These are phyloP conservation scores for Pygoscelis adeliae DNA, from an alignment of 2,113 vertebrate species.

Conservation along the genomic window DNA sequence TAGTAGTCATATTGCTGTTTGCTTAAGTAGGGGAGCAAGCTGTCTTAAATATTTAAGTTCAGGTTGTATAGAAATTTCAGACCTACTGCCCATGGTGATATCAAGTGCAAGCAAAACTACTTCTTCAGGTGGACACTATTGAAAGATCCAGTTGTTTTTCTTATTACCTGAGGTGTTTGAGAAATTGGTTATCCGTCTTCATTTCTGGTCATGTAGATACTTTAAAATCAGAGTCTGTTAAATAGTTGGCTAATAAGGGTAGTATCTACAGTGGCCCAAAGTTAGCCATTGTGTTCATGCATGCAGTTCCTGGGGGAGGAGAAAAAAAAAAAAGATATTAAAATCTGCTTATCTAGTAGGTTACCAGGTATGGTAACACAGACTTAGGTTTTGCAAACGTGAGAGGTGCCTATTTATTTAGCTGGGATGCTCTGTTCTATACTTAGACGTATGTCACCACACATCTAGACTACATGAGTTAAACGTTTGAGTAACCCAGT, in stretches of 20 bases:
- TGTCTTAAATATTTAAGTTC: background rate
- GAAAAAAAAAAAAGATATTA: background rate
- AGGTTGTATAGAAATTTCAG: background rate
- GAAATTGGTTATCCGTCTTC: background rate
- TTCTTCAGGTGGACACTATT: background rate
- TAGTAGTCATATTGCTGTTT: background rate
- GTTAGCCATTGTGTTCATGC: background rate
- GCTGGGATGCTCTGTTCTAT: background rate
- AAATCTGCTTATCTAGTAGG: background rate
- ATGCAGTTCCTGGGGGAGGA: background rate
- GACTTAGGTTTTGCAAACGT: background rate
- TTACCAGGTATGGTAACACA: background rate
- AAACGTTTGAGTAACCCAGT: background rate
- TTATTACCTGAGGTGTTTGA: background rate
- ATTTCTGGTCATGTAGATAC: background rate
- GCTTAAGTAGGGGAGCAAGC: background rate
- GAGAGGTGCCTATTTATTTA: background rate
- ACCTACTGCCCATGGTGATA: background rate
- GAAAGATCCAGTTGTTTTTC: background rate
- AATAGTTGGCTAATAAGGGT: background rate
- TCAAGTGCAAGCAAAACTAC: background rate
- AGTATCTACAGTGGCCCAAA: background rate
- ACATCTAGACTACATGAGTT: background rate
- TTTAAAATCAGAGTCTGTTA: background rate
- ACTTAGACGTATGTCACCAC: background rate